phyloP scores from a whole-genome alignment of 1,140 invertebrate genomes.

The Leptinotarsa lineolata region DNA sequence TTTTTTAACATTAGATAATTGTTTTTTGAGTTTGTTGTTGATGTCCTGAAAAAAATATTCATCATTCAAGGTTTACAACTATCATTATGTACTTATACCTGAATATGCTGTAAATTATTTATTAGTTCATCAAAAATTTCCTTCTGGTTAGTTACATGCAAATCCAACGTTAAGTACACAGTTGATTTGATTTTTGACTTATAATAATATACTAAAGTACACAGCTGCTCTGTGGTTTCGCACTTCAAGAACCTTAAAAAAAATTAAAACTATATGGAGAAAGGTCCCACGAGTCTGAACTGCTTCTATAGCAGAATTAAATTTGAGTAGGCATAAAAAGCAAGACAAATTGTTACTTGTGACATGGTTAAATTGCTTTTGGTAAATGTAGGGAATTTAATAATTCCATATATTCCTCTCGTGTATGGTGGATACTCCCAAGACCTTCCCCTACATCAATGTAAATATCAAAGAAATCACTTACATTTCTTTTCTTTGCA shows the following conservation, averaged over 20 bases:
- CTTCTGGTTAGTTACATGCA: conserved; percentile 32
- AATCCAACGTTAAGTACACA: conserved; percentile 36
- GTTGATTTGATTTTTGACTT: conserved; percentile 42
- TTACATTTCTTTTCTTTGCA: conserved; percentile 40
- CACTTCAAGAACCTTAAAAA: conserved; percentile 37
- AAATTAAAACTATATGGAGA: too few species aligned
- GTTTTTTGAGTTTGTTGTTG: conserved; percentile 31
- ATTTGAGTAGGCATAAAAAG: not conserved
- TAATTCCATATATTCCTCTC: not conserved
- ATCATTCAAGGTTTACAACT: not conserved
- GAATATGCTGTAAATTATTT: conserved; percentile 31
- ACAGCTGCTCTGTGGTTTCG: conserved; percentile 30
- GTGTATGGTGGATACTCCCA: not conserved
- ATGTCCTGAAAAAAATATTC: conserved; percentile 30
- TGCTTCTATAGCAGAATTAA: too few species aligned
- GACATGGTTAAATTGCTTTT: not conserved
- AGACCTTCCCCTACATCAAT: too few species aligned
- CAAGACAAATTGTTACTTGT: not conserved
- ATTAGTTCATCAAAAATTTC: conserved; percentile 38
- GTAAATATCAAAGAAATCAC: not conserved
- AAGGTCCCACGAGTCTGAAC: too few species aligned
- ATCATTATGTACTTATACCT: conserved; percentile 22
- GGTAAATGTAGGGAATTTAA: not conserved
- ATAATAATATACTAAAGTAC: conserved; percentile 36
- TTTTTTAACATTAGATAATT: conserved; percentile 29